phyloP scores from a whole-genome alignment of 2,888 invertebrate species.

The Heteromyza rotundicornis region DNA sequence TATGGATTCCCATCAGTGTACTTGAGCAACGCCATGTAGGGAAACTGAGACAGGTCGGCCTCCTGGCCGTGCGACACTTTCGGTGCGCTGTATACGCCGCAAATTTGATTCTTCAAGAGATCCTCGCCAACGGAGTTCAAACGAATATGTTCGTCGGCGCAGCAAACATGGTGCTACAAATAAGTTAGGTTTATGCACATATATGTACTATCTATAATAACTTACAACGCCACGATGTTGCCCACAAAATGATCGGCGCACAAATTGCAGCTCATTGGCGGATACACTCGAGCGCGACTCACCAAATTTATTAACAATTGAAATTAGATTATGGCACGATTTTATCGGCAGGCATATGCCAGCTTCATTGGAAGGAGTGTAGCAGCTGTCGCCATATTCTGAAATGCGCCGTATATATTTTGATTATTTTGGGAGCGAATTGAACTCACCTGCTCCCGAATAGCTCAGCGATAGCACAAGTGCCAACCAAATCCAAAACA shows the following conservation, averaged over 20 bases:
- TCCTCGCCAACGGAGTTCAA: constrained; percentile 43
- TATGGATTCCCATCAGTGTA: constrained; percentile 38
- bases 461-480: no score
- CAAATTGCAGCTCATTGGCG: constrained; percentile 32
- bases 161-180: constrained; percentile 46
- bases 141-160: constrained; percentile 38
- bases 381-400: constrained; percentile 46
- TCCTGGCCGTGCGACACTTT: constrained; percentile 43
- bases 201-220: not conserved
- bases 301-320: no score
- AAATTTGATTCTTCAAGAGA: constrained; percentile 29
- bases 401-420: no score
- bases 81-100: constrained; percentile 37
- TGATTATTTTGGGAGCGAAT: no score
- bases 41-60: constrained; percentile 44
- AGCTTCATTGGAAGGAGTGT: constrained; percentile 34
- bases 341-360: constrained; percentile 46
- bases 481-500: no score
- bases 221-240: constrained; percentile 37
- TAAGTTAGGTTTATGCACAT: no score
- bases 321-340: constrained; percentile 36
- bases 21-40: constrained; percentile 48
- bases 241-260: constrained; percentile 38
- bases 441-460: no score
- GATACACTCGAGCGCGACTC: constrained; percentile 28